Percentiles rank a stretch among this genome's conserved stretches.
Conservation (phyloP, 2,888 invertebrate species). For the Stenodera caucasica region DNA sequence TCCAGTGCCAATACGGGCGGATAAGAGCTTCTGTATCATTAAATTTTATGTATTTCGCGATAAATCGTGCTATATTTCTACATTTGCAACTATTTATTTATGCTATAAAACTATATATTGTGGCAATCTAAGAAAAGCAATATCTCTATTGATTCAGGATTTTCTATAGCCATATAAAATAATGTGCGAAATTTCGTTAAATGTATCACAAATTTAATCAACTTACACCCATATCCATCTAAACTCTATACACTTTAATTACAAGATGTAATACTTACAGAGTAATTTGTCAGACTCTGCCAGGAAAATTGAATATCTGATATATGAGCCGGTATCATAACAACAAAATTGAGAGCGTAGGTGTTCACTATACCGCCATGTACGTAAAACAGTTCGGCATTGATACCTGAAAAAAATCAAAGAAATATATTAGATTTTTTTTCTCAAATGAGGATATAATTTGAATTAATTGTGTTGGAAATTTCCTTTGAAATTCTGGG, state of each 20-base stretch:
- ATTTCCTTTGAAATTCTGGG: too few relatives aligned
- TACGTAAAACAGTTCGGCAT: slow-evolving; percentile 81
- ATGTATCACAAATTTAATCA: not conserved
- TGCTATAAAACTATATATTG: not conserved
- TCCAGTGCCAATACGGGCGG: not conserved
- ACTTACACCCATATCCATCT: too few relatives aligned
- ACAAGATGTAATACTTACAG: slow-evolving; percentile 61
- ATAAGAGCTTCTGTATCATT: not conserved
- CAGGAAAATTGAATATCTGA: slow-evolving; percentile 83
- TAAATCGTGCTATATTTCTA: not conserved
- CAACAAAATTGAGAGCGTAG: slow-evolving; percentile 81
- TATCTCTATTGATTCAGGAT: too few relatives aligned
- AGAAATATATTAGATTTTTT: too few relatives aligned
- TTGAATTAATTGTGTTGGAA: too few relatives aligned
- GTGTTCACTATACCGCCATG: slow-evolving; percentile 81
- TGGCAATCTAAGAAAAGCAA: too few relatives aligned
- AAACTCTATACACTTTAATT: not conserved
- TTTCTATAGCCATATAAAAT: too few relatives aligned
- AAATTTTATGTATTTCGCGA: slow-evolving; percentile 1
- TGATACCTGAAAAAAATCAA: slow-evolving; percentile 71
- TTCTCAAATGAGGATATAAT: too few relatives aligned
- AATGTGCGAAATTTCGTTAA: not conserved
- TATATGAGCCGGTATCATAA: slow-evolving; percentile 77
- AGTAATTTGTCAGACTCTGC: slow-evolving; percentile 74
- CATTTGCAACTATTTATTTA: not conserved